These are phyloP conservation scores for Gnathonemus echidnorhynchus DNA, from an alignment of 2,113 vertebrate species.

Conservation along the genomic window DNA sequence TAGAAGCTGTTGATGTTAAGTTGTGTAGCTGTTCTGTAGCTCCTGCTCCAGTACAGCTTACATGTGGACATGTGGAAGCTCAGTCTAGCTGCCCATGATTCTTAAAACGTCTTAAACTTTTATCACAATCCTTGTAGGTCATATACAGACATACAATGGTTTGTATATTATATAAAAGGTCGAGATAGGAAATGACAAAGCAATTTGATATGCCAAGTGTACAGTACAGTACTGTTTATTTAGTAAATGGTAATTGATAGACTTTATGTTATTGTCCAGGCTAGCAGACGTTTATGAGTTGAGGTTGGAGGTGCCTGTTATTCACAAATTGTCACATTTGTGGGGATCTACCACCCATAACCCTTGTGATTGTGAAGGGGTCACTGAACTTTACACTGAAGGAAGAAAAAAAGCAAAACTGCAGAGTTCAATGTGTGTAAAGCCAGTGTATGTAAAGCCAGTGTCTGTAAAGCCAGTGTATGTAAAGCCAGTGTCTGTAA, in stretches of 20 bases:
- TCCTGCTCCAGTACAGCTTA: not conserved
- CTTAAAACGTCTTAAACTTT: not conserved
- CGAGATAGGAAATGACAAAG: not conserved
- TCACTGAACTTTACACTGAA: not conserved
- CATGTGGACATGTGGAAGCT: not conserved
- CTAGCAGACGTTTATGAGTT: not conserved
- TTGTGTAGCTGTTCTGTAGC: not conserved
- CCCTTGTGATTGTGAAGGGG: not conserved
- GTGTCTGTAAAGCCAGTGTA: not conserved
- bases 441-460: too few relatives aligned
- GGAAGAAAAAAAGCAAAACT: not conserved
- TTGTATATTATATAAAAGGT: not conserved
- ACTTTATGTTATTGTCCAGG: not conserved
- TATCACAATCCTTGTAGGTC: not conserved
- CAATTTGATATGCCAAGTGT: not conserved
- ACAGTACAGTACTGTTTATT: not conserved
- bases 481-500: not conserved
- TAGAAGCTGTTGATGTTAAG: not conserved
- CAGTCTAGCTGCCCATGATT: not conserved
- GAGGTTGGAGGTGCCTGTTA: not conserved
- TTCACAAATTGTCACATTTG: not conserved
- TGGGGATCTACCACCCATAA: not conserved
- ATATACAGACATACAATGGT: not conserved
- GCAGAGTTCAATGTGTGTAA: not conserved
- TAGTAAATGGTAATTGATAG: too few relatives aligned